phyloP scores from a whole-genome alignment of 2,113 vertebrate genomes.

The Sander lucioperca region DNA sequence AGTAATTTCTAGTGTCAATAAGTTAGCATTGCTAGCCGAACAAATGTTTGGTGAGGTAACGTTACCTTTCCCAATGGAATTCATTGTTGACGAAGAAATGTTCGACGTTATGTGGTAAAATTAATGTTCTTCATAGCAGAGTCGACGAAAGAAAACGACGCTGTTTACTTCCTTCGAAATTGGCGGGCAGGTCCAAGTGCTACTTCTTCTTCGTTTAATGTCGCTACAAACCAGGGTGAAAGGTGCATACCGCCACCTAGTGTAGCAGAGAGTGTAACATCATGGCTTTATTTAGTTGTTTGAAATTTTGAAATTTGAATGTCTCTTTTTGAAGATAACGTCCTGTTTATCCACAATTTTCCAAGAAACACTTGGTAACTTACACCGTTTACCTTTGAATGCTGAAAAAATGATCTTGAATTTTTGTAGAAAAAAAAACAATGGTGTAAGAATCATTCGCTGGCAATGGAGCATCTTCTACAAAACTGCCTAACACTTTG shows the following conservation, averaged over 20 bases:
- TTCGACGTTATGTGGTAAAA: background rate
- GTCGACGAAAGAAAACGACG: background rate
- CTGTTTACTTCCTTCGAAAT: conserved; percentile 73
- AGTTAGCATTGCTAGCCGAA: background rate
- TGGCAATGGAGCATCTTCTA: too few species aligned
- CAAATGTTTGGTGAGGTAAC: background rate
- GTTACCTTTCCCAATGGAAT: conserved; percentile 64
- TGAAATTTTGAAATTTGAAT: background rate
- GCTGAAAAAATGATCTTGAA: background rate
- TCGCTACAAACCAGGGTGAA: background rate
- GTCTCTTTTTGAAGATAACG: too few species aligned
- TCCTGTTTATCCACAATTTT: too few species aligned
- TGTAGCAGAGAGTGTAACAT: background rate
- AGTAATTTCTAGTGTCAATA: background rate
- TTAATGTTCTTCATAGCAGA: background rate
- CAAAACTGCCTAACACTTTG: too few species aligned
- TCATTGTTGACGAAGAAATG: conserved; percentile 51
- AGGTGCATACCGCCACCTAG: conserved; percentile 5
- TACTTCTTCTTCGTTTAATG: conserved; percentile 9
- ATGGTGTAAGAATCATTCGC: too few species aligned
- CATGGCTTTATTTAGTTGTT: background rate
- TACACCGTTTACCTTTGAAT: background rate
- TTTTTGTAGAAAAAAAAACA: background rate
- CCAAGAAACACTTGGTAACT: too few species aligned
- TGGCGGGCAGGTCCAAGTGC: conserved; percentile 64